These are phyloP conservation scores for Microtus montanus DNA, from an alignment of 2,113 vertebrate genomes.

Conservation along the genomic window DNA sequence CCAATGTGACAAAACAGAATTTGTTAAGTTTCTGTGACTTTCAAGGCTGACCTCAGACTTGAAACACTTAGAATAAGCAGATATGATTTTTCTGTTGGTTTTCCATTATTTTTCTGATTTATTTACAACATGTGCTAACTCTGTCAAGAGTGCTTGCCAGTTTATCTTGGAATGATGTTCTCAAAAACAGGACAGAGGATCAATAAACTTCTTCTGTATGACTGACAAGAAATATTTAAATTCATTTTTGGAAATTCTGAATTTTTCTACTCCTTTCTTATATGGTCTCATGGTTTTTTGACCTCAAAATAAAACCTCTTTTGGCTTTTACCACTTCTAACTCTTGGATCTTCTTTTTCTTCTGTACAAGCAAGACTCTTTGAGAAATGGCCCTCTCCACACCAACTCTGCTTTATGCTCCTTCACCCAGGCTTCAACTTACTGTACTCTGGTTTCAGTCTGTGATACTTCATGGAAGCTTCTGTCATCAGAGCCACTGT, in stretches of 20 bases:
- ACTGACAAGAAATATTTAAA: background rate
- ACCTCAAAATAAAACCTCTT: background rate
- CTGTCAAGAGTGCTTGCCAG: background rate
- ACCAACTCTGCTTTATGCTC: background rate
- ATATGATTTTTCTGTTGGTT: background rate
- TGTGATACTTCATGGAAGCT: background rate
- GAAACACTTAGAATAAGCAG: background rate
- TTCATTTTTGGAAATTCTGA: background rate
- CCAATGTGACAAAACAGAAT: background rate
- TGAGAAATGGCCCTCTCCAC: background rate
- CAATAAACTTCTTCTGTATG: background rate
- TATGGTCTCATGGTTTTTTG: background rate
- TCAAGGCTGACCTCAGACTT: background rate
- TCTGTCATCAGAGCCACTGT: background rate
- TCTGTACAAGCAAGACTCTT: background rate
- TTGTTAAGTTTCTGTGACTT: background rate
- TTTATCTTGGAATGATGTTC: background rate
- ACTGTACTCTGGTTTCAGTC: background rate
- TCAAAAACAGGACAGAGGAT: background rate
- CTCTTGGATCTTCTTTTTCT: background rate
- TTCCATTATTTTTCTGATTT: conserved; percentile 13
- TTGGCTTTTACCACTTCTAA: background rate
- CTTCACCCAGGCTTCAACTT: background rate
- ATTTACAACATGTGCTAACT: background rate
- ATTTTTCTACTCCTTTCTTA: background rate